Evolutionary conservation across 2,888 invertebrate species (phyloP).

Genomic region (Eupithecia tripunctaria): DNA sequence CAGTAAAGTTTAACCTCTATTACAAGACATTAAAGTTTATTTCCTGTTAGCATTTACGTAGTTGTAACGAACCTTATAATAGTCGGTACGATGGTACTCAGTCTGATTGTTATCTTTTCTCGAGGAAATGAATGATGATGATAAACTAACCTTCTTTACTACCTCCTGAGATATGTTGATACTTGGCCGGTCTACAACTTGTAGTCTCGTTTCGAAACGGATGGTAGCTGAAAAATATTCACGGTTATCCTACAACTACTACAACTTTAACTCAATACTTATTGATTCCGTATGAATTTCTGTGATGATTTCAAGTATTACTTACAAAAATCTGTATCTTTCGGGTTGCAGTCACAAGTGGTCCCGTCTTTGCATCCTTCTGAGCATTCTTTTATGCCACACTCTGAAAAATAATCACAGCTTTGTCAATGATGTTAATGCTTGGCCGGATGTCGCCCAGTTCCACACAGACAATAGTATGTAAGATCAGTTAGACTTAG

Average conservation of each 20-base stretch:
- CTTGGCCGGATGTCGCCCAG: too few species aligned
- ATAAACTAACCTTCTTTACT: conserved; percentile 62
- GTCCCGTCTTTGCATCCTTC: conserved; percentile 65
- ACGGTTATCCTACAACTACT: background rate
- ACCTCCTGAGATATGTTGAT: too few species aligned
- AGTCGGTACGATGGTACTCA: background rate
- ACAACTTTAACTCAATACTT: background rate
- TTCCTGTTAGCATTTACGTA: background rate
- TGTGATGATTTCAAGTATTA: conserved; percentile 22
- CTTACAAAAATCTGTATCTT: conserved; percentile 70
- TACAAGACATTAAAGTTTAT: too few species aligned
- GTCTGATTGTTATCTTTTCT: background rate
- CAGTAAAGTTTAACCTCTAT: too few species aligned
- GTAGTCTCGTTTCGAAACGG: conserved; percentile 85
- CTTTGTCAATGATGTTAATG: conserved; percentile 41
- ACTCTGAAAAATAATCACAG: conserved; percentile 61
- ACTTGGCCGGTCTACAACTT: conserved; percentile 79
- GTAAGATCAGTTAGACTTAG: too few species aligned
- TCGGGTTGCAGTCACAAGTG: conserved; percentile 73
- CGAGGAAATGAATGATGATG: background rate
- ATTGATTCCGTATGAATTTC: background rate
- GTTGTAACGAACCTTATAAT: background rate
- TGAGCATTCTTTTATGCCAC: conserved; percentile 75
- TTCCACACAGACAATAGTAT: too few species aligned
- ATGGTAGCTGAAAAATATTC: conserved; percentile 80